Evolutionary conservation across 1,140 invertebrate species (phyloP).

Genomic region (Charaxes varanes): DNA sequence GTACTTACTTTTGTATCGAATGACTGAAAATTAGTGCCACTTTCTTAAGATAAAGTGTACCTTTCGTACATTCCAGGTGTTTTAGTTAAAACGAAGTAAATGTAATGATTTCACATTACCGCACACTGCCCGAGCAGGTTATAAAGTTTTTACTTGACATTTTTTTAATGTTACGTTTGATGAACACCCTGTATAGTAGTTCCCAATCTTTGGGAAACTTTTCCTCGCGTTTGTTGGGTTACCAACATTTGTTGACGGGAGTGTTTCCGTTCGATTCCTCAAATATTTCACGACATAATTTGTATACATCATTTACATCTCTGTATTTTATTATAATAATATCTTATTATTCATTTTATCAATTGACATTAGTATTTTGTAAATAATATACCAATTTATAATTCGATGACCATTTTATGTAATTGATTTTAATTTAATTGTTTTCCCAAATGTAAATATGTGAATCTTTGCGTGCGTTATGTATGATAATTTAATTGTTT

Average conservation of each 20-base stretch:
- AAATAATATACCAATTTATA: too few relatives aligned
- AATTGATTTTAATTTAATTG: constrained; percentile 55
- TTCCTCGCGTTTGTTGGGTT: constrained; percentile 22
- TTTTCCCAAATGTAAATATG: constrained; percentile 60
- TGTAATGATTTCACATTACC: too few relatives aligned
- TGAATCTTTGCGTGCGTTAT: constrained; percentile 57
- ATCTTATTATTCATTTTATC: constrained; percentile 25
- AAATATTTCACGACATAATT: constrained; percentile 1
- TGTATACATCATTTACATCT: too few relatives aligned
- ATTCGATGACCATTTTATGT: constrained; percentile 39
- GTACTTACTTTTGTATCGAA: too few relatives aligned
- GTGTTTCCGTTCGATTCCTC: constrained; percentile 11
- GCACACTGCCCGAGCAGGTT: too few relatives aligned
- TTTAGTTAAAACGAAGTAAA: too few relatives aligned
- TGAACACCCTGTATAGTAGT: not conserved
- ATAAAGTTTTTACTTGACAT: too few relatives aligned
- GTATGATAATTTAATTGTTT: constrained; percentile 39
- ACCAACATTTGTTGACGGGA: too few relatives aligned
- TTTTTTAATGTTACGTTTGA: not conserved
- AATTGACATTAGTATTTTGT: constrained; percentile 34
- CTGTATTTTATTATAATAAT: too few relatives aligned
- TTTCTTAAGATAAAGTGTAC: too few relatives aligned
- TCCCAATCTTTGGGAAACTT: constrained; percentile 2
- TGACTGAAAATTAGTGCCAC: too few relatives aligned
- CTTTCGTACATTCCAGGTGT: too few relatives aligned